These are phyloP conservation scores for Diadema setosum DNA, from an alignment of 35 echinoderm and acorn worm genomes.

Conservation along the genomic window DNA sequence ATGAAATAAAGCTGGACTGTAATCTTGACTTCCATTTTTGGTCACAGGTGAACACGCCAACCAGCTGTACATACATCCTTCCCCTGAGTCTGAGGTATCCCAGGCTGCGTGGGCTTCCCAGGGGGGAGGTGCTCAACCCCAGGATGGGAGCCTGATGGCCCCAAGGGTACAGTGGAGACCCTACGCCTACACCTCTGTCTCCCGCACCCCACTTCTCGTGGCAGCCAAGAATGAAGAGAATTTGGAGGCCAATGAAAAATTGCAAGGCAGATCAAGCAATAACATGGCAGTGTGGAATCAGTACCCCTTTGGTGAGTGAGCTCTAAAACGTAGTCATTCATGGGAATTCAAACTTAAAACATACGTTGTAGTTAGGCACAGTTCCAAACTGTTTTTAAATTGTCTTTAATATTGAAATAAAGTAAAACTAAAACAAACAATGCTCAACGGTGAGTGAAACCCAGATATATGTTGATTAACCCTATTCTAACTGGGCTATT, in stretches of 20 bases:
- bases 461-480: too few species aligned
- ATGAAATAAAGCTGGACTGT: not conserved
- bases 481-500: too few species aligned
- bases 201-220: not conserved
- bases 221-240: not conserved
- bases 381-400: too few species aligned
- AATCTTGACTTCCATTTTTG: not conserved
- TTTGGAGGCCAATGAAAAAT: not conserved
- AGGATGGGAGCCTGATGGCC: not conserved
- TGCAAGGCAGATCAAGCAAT: not conserved
- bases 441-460: too few species aligned
- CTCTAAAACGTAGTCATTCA: not conserved
- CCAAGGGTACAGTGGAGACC: slow-evolving; percentile 3
- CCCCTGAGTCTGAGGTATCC: not conserved
- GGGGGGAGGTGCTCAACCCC: not conserved
- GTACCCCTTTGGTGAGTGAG: not conserved
- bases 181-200: not conserved
- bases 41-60: not conserved
- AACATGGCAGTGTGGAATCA: not conserved
- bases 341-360: not conserved
- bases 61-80: not conserved
- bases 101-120: not conserved
- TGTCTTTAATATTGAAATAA: too few species aligned
- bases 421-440: too few species aligned
- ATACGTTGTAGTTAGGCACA: too few species aligned